These are phyloP conservation scores for Theristicus caerulescens DNA, from an alignment of 2,113 vertebrate species.

Conservation along the genomic window DNA sequence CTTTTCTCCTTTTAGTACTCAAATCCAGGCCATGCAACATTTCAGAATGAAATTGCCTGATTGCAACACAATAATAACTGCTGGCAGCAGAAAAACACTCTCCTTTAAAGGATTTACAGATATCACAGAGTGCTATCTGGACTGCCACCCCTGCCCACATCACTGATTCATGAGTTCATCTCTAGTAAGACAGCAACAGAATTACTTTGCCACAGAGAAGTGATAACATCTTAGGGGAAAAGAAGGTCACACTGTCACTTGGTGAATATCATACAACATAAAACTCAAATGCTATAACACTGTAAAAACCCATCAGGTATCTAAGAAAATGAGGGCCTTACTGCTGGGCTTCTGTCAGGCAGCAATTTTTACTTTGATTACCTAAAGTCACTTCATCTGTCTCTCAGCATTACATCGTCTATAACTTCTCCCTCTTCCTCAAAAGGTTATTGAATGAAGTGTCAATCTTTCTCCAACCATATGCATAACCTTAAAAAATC, in stretches of 20 bases:
- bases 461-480: background rate
- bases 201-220: slow-evolving; percentile 70
- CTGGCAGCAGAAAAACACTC: slow-evolving; percentile 27
- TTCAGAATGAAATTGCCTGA: slow-evolving; percentile 53
- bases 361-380: slow-evolving; percentile 72
- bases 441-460: slow-evolving; percentile 33
- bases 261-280: slow-evolving; percentile 58
- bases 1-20: background rate
- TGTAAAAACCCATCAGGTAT: slow-evolving; percentile 62
- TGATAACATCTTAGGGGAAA: slow-evolving; percentile 64
- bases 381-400: slow-evolving; percentile 57
- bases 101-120: slow-evolving; percentile 62
- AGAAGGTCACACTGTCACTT: slow-evolving; percentile 53
- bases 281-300: slow-evolving; percentile 37
- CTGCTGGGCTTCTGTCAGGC: slow-evolving; percentile 55
- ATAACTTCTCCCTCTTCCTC: slow-evolving; percentile 20
- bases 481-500: background rate
- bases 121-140: slow-evolving; percentile 48
- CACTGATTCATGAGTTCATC: slow-evolving; percentile 72
- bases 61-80: slow-evolving; percentile 26
- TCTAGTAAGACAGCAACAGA: slow-evolving; percentile 65
- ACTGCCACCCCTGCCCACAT: slow-evolving; percentile 59
- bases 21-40: background rate
- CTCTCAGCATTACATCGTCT: slow-evolving; percentile 50
- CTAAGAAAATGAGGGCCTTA: slow-evolving; percentile 60